These are phyloP conservation scores for Lithophane semibrunnea DNA, from an alignment of 2,888 invertebrate genomes.

Conservation along the genomic window DNA sequence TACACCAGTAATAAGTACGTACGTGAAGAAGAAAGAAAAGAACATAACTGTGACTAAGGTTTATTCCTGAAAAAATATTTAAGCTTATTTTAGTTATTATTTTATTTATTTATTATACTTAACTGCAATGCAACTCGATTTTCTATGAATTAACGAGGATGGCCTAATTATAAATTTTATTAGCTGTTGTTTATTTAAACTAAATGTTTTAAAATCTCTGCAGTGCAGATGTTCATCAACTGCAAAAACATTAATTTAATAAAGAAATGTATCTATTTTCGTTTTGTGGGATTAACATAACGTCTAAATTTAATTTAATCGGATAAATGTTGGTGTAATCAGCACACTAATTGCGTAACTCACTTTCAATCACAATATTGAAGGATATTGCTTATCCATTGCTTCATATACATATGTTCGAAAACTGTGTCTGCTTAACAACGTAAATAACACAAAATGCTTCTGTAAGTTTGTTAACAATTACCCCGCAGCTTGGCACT, in stretches of 20 bases:
- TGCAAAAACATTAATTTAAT: not conserved
- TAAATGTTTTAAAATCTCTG: not conserved
- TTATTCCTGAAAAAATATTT: conserved; percentile 1
- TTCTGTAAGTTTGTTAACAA: too few species aligned
- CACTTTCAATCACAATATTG: too few species aligned
- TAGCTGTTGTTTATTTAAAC: not conserved
- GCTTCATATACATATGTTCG: too few species aligned
- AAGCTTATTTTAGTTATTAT: not conserved
- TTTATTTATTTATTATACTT: conserved; percentile 11
- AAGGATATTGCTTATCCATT: too few species aligned
- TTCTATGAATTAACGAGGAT: not conserved
- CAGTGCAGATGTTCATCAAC: not conserved
- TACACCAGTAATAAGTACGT: conserved; percentile 21
- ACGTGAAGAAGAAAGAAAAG: not conserved
- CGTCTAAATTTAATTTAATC: not conserved
- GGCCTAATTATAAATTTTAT: not conserved
- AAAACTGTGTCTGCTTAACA: too few species aligned
- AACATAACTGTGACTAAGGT: not conserved
- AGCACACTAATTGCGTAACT: too few species aligned
- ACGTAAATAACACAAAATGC: too few species aligned
- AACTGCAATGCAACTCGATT: not conserved
- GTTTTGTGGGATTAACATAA: conserved; percentile 1
- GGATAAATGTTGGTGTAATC: not conserved
- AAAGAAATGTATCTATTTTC: not conserved
- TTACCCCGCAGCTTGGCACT: not conserved